A percentile compares a stretch with the other conserved stretches of the same genome.
phyloP scores from a whole-genome alignment of 2,888 invertebrate genomes.

The Limnephilus marmoratus region DNA sequence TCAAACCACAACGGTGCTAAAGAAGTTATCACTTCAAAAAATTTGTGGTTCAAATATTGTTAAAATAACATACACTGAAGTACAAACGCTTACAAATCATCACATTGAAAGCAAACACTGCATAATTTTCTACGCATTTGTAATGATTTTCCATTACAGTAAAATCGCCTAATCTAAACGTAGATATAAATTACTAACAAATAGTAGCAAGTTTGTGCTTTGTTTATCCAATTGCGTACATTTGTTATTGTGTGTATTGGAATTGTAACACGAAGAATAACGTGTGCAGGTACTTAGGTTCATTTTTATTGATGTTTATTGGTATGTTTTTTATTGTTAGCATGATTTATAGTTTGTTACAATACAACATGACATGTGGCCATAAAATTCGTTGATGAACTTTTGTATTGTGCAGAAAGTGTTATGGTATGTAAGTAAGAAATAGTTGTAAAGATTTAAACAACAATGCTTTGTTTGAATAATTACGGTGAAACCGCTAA shows the following conservation, averaged over 20 bases:
- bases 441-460: not conserved
- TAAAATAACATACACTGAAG: too few relatives aligned
- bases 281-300: not conserved
- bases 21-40: too few relatives aligned
- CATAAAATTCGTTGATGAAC: not conserved
- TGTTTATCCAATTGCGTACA: not conserved
- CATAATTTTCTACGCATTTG: not conserved
- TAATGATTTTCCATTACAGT: not conserved
- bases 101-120: not conserved
- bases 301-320: conserved; percentile 33
- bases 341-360: conserved; percentile 13
- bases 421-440: not conserved
- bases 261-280: conserved; percentile 31
- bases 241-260: not conserved
- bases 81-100: not conserved
- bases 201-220: not conserved
- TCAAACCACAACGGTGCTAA: too few relatives aligned
- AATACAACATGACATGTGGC: conserved; percentile 10
- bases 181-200: not conserved
- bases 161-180: not conserved
- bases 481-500: not conserved
- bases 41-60: too few relatives aligned
- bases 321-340: conserved; percentile 31
- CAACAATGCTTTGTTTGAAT: not conserved
- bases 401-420: not conserved